phyloP scores from a whole-genome alignment of 2,113 vertebrate genomes.

The Hemichromis elongatus region DNA sequence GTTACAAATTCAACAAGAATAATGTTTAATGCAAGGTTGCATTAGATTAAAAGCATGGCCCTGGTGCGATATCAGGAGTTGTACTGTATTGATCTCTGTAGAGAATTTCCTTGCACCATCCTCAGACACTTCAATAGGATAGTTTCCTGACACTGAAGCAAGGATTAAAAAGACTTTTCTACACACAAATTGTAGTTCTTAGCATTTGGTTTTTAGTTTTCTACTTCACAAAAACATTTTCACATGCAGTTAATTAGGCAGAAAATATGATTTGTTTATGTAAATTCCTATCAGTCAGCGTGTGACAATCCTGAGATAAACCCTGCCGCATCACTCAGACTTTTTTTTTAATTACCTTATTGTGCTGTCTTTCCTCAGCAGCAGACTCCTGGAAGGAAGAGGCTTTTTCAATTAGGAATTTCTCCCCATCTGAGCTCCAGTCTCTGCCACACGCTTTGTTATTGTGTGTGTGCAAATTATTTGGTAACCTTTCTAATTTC shows the following conservation, averaged over 20 bases:
- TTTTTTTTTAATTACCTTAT: constrained; percentile 57
- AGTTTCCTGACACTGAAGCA: background rate
- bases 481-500: constrained; percentile 77
- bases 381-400: constrained; percentile 62
- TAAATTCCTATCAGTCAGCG: constrained; percentile 48
- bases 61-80: background rate
- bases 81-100: background rate
- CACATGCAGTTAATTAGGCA: constrained; percentile 21
- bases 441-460: constrained; percentile 30
- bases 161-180: background rate
- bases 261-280: constrained; percentile 61
- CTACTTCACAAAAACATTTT: background rate
- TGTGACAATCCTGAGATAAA: constrained; percentile 61
- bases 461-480: constrained; percentile 29
- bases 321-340: constrained; percentile 4
- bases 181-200: background rate
- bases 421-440: constrained; percentile 39
- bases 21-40: background rate
- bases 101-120: background rate
- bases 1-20: background rate
- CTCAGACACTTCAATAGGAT: background rate
- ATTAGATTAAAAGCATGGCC: background rate
- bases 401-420: constrained; percentile 73
- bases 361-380: constrained; percentile 31
- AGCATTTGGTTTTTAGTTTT: background rate